Base-by-base conservation (phyloP, 2,113 vertebrate genomes). In the Hoplias malabaricus region DNA sequence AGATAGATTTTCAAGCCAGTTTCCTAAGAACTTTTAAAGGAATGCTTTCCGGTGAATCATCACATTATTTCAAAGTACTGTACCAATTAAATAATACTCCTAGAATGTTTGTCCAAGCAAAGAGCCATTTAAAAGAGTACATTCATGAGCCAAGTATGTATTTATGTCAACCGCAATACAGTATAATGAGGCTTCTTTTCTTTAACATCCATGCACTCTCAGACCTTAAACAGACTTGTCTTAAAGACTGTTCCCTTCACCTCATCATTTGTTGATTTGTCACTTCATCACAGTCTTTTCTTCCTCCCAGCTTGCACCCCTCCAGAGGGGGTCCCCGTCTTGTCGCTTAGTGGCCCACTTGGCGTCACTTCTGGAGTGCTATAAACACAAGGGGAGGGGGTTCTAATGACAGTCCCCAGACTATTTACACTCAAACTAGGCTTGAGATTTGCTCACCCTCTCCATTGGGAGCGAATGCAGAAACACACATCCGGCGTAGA, bases 341-440 rank as follows among this genome's bases (percentile, higher is more conserved):
- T 25, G 34, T 6, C 62, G n/a, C 61, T 71, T 70, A 29, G 76
- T 27, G 33, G 31, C 46, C n/a, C 46, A 33, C 68, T 54, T 63
- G 42, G 40, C 82, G 72, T 80, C 83, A 81, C 80, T 78, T 84
- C 81, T 74, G 70, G 80, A 81, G 81, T 83, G 83, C 81, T 80
- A 87, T 86, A 78, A 85, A 82, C 86, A 84, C 73, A 79, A 71
- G 79, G 81, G 84, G 72, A 77, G 74, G 84, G 73, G 80, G 71
- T 80, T 57, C 84, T 87, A 89, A 89, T 90, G 85, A 85, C 85
- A 78, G 82, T 88, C 84, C 84, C 85, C 74, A 80, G 82, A 85
- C 86, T 81, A 71, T 88, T 87, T 85, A 72, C 86, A 81, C 86
- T 74, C 75, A 89, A 88, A 88, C 86, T 83, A 87, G 82, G 76